Conservation (phyloP, 1,140 invertebrate genomes). For the Solenopsis invicta region DNA sequence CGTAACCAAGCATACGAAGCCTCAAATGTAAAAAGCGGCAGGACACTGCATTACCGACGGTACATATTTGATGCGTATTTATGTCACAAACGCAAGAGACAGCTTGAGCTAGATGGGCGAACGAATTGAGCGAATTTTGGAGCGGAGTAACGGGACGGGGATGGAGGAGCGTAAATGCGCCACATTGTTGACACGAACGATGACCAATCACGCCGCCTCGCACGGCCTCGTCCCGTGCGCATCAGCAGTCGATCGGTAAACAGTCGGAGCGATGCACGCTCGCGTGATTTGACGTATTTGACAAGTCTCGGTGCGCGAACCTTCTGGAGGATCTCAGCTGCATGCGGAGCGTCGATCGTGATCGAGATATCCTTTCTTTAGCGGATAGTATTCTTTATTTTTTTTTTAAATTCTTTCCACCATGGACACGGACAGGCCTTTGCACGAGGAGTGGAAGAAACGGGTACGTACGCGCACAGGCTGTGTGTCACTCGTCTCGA, state of each 20-base stretch:
- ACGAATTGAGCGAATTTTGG: no score
- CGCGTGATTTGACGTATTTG: conserved; percentile 52
- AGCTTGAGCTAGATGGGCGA: background rate
- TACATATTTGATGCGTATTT: background rate
- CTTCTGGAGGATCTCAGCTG: background rate
- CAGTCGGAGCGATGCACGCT: conserved; percentile 3
- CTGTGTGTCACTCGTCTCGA: conserved; percentile 32
- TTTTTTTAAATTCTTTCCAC: conserved; percentile 16
- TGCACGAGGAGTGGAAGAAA: conserved; percentile 85
- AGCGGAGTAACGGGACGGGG: no score
- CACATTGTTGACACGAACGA: background rate
- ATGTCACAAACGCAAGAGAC: background rate
- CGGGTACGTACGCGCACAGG: conserved; percentile 78
- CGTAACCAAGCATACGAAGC: no score
- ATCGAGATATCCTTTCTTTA: background rate
- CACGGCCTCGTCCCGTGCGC: no score
- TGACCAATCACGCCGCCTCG: background rate
- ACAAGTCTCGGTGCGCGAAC: background rate
- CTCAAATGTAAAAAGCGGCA: background rate
- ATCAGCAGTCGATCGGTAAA: conserved; percentile 30
- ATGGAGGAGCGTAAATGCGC: background rate
- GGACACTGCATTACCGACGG: background rate
- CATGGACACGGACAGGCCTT: conserved; percentile 80
- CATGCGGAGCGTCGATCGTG: background rate
- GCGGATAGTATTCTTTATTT: conserved; percentile 1